These are phyloP conservation scores for Drosophila pandora DNA, from an alignment of 1,140 invertebrate genomes.

Conservation along the genomic window DNA sequence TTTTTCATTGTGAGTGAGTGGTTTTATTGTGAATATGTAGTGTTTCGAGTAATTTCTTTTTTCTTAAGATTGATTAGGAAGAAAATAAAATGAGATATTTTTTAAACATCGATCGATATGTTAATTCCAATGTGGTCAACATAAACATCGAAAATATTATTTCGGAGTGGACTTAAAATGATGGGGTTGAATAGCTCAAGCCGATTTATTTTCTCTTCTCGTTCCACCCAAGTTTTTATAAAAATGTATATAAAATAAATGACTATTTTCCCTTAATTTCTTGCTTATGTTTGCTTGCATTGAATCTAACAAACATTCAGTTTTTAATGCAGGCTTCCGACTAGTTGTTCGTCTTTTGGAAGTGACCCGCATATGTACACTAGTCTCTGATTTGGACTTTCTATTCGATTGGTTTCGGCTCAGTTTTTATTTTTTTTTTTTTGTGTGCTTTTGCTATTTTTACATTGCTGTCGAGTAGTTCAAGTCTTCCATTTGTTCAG, in stretches of 20 bases:
- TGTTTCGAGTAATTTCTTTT: conserved; percentile 21
- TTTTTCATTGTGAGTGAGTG: conserved; percentile 13
- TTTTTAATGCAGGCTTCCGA: conserved; percentile 18
- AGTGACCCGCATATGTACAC: conserved; percentile 22
- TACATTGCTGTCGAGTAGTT: conserved; percentile 65
- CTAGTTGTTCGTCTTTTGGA: conserved; percentile 54
- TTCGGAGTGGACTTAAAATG: conserved; percentile 19
- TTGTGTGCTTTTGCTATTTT: conserved; percentile 45
- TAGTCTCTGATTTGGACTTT: conserved; percentile 56
- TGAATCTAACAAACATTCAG: conserved; percentile 53
- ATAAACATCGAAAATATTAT: conserved; percentile 31
- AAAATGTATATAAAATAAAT: conserved; percentile 79
- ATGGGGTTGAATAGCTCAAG: conserved; percentile 25
- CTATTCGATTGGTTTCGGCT: conserved; percentile 5
- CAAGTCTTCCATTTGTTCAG: conserved; percentile 73
- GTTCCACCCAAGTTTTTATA: conserved; percentile 42
- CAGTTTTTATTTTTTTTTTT: conserved; percentile 19
- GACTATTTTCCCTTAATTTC: conserved; percentile 24
- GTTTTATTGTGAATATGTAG: conserved; percentile 35
- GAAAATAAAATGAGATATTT: conserved; percentile 35
- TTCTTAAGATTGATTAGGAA: conserved; percentile 41
- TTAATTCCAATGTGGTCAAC: conserved; percentile 48
- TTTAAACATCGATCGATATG: conserved; percentile 65
- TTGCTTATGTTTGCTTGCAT: conserved; percentile 29
- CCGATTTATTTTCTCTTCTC: conserved; percentile 16